phyloP scores from a whole-genome alignment of 2,888 invertebrate species.

The Endomychus coccineus region DNA sequence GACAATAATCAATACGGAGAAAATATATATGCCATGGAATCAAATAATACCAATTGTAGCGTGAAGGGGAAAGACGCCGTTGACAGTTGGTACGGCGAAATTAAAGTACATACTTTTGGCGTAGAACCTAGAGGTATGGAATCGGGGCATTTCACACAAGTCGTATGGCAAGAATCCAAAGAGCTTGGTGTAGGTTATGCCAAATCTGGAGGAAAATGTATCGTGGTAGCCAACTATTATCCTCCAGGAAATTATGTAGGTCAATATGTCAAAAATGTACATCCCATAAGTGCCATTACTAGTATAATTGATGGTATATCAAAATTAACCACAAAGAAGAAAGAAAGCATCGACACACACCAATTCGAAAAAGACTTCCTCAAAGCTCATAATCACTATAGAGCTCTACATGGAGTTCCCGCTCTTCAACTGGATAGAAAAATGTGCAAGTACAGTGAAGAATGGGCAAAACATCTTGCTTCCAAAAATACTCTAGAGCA shows the following conservation, averaged over 20 bases:
- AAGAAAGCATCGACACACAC: conserved; percentile 67
- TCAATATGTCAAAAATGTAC: conserved; percentile 66
- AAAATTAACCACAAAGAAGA: no score
- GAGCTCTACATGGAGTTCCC: conserved; percentile 61
- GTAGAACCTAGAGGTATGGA: conserved; percentile 56
- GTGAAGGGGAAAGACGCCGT: conserved; percentile 62
- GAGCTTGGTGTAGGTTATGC: conserved; percentile 72
- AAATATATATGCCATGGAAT: conserved; percentile 64
- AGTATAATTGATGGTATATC: no score
- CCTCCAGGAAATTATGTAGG: conserved; percentile 84
- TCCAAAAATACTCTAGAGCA: conserved; percentile 62
- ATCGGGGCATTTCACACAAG: conserved; percentile 68
- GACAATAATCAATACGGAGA: conserved; percentile 54
- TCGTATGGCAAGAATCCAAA: conserved; percentile 71
- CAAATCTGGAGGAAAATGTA: conserved; percentile 58
- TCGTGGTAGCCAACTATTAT: conserved; percentile 83
- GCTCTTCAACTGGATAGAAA: conserved; percentile 58
- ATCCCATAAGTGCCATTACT: conserved; percentile 37
- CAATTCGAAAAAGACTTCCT: conserved; percentile 65
- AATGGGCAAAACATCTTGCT: conserved; percentile 65
- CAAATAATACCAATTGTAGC: conserved; percentile 56
- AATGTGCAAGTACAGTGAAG: conserved; percentile 59
- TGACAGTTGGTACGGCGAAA: conserved; percentile 71
- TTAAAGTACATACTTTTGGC: conserved; percentile 61
- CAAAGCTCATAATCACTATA: conserved; percentile 66